These are phyloP conservation scores for Lamproptera curius DNA, from an alignment of 2,888 invertebrate species.

Conservation along the genomic window DNA sequence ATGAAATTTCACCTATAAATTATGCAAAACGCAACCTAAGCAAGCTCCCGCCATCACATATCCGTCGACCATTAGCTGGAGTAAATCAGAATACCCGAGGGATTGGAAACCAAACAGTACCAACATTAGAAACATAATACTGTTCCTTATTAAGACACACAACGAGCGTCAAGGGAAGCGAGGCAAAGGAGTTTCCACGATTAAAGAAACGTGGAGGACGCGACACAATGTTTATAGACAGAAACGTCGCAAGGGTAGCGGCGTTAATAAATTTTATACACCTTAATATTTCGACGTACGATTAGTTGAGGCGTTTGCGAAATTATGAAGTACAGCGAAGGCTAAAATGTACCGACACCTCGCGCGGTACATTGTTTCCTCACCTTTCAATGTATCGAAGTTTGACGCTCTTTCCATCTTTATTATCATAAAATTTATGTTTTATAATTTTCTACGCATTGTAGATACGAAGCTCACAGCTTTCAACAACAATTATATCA, in stretches of 20 bases:
- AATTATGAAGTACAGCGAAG: conserved; percentile 57
- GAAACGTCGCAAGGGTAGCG: conserved; percentile 65
- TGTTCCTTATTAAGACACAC: conserved; percentile 68
- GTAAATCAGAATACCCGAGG: conserved; percentile 57
- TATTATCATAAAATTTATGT: too few species aligned
- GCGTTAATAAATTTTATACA: conserved; percentile 73
- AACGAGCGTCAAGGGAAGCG: conserved; percentile 69
- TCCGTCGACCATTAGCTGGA: conserved; percentile 51
- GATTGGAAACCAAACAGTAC: conserved; percentile 72
- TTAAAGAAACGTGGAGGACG: conserved; percentile 41
- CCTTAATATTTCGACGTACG: conserved; percentile 72
- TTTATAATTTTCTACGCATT: too few species aligned
- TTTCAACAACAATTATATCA: too few species aligned
- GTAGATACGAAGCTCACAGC: too few species aligned
- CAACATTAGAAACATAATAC: conserved; percentile 65
- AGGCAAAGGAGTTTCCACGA: conserved; percentile 49
- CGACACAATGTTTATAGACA: conserved; percentile 64
- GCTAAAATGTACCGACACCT: too few species aligned
- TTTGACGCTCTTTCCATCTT: too few species aligned
- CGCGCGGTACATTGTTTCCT: too few species aligned
- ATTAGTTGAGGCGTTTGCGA: conserved; percentile 71
- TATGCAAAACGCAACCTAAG: too few species aligned
- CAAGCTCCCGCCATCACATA: conserved; percentile 26
- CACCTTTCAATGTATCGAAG: too few species aligned
- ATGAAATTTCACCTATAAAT: too few species aligned